Evolutionary conservation across 1,140 invertebrate genomes (phyloP).

Genomic region (Maniola jurtina): DNA sequence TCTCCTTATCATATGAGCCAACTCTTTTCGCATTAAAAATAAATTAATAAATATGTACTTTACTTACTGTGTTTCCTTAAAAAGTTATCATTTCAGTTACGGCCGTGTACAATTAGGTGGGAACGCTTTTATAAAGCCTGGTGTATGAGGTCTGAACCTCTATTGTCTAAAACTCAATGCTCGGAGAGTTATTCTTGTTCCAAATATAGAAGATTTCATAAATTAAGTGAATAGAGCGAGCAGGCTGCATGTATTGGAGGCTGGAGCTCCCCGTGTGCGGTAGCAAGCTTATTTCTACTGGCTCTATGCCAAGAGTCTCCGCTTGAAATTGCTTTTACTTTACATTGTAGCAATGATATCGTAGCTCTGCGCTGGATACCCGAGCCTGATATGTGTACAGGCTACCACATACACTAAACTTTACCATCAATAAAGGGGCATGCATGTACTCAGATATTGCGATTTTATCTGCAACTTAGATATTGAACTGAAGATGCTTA

Average conservation of each 20-base stretch:
- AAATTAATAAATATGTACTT: too few species aligned
- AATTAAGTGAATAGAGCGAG: conserved; percentile 52
- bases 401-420: conserved; percentile 28
- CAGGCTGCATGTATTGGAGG: conserved; percentile 59
- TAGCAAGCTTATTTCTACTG: conserved; percentile 71
- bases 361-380: conserved; percentile 51
- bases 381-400: conserved; percentile 40
- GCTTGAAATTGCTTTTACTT: conserved; percentile 71
- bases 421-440: conserved; percentile 33
- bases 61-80: too few species aligned
- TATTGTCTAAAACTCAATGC: too few species aligned
- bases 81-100: too few species aligned
- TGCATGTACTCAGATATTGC: conserved; percentile 18
- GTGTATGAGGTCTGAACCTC: too few species aligned
- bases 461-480: conserved; percentile 15
- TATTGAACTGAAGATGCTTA: background rate
- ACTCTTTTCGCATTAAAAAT: too few species aligned
- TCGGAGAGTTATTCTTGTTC: conserved; percentile 9
- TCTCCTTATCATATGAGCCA: too few species aligned
- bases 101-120: too few species aligned
- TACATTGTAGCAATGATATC: conserved; percentile 68
- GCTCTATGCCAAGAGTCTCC: conserved; percentile 63
- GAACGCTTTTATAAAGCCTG: too few species aligned
- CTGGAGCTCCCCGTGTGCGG: conserved; percentile 59
- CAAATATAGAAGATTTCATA: conserved; percentile 45